Base-by-base conservation (phyloP, 2,797 vertebrate species). In the Liasis olivaceus region DNA sequence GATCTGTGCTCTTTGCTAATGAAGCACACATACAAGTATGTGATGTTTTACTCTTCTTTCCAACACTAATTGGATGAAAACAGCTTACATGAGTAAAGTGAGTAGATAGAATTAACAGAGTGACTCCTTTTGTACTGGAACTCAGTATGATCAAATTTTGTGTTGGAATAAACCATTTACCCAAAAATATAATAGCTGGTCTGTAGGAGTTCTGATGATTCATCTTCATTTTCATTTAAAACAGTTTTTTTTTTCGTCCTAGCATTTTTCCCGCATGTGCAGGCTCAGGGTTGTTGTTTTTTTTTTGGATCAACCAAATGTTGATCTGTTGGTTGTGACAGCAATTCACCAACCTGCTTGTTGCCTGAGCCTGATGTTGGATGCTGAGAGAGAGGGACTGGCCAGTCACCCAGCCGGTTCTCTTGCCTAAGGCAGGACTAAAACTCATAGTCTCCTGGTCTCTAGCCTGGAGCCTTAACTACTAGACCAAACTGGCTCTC, bases 61-160 rank as follows among this genome's bases (percentile, higher is more conserved):
- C 93, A 51, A 93, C 58, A 87, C 13, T 92, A 94, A 95, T 93
- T 94, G 93, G 90, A 94, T 94, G 77, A 92, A 93, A 96, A 93
- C 17, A 90, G 89, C 47, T 90, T 92, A 59, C 5, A 69, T 26
- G 64, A 5, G 77, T 31, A 84, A 93, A 92, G 36, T 28, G 36
- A 93, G 84, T 36, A 24, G 42, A 87, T 42, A 90, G 77, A 77
- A 1, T 51, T 90, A 89, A 91, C 89, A 12, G 88, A 91, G 22
- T 20, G 5, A 59, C 26, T 24, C 8, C 11, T 86, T 94, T 91
- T 86, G 15, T 86, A 54, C 15, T 91, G 89, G 89, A 56, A 87
- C 26, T 90, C 91, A 81, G 9, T 87, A 28, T 59, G 72, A 36
- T 47, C 47, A 56, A 88, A 51, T 89, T 92, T 86, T 89, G 54